These are phyloP conservation scores for Notolepis coatsorum DNA, from an alignment of 2,797 vertebrate genomes.

Conservation along the genomic window DNA sequence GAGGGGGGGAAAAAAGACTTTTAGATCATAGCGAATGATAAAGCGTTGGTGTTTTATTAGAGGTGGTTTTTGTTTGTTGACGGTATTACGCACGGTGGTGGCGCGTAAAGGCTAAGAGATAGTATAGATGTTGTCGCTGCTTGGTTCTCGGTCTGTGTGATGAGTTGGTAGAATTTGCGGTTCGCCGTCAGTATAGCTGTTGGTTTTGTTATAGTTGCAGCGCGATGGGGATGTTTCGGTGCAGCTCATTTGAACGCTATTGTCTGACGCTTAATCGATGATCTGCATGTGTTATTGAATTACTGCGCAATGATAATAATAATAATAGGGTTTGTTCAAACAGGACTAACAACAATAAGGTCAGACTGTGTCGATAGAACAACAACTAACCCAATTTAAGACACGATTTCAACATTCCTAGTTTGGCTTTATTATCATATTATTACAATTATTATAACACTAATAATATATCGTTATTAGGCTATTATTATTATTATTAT, in stretches of 20 bases:
- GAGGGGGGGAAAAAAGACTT: conserved; percentile 28
- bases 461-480: no score
- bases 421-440: no score
- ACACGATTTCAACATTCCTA: background rate
- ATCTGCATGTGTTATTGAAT: conserved; percentile 51
- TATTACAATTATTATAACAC: no score
- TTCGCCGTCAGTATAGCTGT: background rate
- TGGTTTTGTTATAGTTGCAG: conserved; percentile 28
- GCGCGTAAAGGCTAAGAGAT: conserved; percentile 1
- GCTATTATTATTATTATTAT: no score
- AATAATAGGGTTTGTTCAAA: conserved; percentile 24
- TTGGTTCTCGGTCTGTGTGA: conserved; percentile 30
- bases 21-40: conserved; percentile 16
- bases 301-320: conserved; percentile 40
- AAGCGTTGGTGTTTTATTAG: conserved; percentile 10
- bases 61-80: conserved; percentile 14
- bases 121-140: conserved; percentile 20
- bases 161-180: conserved; percentile 33
- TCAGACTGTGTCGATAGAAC: background rate
- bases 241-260: conserved; percentile 35
- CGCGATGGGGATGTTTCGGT: conserved; percentile 37
- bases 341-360: conserved; percentile 8
- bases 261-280: conserved; percentile 41
- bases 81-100: conserved; percentile 21
- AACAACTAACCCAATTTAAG: conserved; percentile 4